Conservation (phyloP, 2,888 invertebrate genomes). For the Germaria angustata region DNA sequence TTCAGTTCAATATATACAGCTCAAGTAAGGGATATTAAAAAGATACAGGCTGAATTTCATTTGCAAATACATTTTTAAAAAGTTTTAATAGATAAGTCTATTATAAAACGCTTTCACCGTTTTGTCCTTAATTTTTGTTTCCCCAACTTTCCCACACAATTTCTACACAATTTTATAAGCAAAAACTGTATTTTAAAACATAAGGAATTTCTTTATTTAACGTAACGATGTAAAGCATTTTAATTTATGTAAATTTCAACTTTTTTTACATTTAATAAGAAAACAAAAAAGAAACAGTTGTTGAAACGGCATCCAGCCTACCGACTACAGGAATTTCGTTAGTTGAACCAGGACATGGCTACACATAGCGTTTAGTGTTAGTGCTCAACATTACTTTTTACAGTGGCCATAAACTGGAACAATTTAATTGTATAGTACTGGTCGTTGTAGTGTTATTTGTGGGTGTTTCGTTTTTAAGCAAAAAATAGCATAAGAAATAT, state of each 20-base stretch:
- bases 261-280: constrained; percentile 7
- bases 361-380: not conserved
- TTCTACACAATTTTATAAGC: not conserved
- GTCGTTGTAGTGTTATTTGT: constrained; percentile 51
- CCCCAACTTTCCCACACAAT: not conserved
- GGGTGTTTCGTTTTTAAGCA: constrained; percentile 47
- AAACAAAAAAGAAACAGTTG: constrained; percentile 1
- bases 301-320: constrained; percentile 55
- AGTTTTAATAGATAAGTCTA: no score
- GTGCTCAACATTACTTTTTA: constrained; percentile 28
- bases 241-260: constrained; percentile 35
- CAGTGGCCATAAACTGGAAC: constrained; percentile 59
- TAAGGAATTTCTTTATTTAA: constrained; percentile 45
- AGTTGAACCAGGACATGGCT: constrained; percentile 15
- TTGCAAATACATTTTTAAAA: no score
- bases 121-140: no score
- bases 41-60: no score
- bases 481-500: constrained; percentile 2
- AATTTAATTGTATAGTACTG: constrained; percentile 58
- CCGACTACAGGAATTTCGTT: constrained; percentile 50
- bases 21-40: no score
- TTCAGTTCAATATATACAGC: no score
- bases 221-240: constrained; percentile 56
- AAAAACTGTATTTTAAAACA: not conserved
- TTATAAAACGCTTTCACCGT: no score